A percentile compares a stretch with the other conserved stretches of the same genome.
phyloP scores from a whole-genome alignment of 1,140 invertebrate species.

The Nylanderia fulva region DNA sequence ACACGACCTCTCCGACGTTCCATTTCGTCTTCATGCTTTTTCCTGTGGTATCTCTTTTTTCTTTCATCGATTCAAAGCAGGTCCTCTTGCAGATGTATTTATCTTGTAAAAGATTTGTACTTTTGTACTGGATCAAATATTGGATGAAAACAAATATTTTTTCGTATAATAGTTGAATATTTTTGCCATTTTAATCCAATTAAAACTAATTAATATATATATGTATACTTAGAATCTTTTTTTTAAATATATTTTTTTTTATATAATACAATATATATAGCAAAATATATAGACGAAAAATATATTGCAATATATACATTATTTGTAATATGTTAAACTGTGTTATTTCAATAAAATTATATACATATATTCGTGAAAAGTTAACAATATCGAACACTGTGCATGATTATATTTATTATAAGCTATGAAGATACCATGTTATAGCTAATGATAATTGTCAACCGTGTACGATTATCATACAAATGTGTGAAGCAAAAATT shows the following conservation, averaged over 20 bases:
- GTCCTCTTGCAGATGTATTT: slow-evolving; percentile 5
- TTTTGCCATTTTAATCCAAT: background rate
- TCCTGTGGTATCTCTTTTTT: slow-evolving; percentile 41
- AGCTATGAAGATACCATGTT: too few relatives aligned
- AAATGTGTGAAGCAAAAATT: background rate
- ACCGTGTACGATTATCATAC: background rate
- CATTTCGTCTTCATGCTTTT: slow-evolving; percentile 43
- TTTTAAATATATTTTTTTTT: too few relatives aligned
- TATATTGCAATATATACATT: background rate
- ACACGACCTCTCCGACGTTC: slow-evolving; percentile 69
- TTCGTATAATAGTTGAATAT: background rate
- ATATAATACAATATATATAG: too few relatives aligned
- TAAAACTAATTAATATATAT: background rate
- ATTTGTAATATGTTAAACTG: background rate
- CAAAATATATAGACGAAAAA: background rate
- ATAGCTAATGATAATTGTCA: background rate
- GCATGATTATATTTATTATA: background rate
- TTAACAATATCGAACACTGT: background rate
- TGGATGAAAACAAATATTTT: slow-evolving; percentile 4
- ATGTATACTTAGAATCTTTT: too few relatives aligned
- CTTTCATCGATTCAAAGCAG: slow-evolving; percentile 19
- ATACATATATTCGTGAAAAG: background rate
- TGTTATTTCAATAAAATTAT: background rate
- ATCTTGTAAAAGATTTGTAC: slow-evolving; percentile 23
- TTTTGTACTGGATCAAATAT: slow-evolving; percentile 7